Percentiles rank a stretch among this genome's conserved stretches.
These are phyloP conservation scores for Fragum fragum DNA, from an alignment of 2,888 invertebrate genomes.

Conservation along the genomic window DNA sequence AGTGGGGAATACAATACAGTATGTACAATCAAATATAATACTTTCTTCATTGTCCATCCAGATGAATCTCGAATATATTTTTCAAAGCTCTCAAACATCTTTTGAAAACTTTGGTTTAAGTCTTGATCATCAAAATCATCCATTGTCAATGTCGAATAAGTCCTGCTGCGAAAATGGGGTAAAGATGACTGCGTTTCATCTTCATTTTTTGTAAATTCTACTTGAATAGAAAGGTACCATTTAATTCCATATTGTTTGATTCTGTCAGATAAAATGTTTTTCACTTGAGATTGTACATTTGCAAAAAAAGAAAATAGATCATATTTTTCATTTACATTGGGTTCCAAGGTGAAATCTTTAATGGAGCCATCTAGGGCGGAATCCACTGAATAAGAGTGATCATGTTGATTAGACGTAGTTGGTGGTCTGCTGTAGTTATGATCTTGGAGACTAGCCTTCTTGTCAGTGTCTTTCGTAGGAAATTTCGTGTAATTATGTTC, in stretches of 20 bases:
- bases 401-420: not conserved
- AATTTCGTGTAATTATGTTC: not conserved
- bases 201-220: slow-evolving; percentile 43
- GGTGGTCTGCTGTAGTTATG: slow-evolving; percentile 1
- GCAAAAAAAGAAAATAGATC: slow-evolving; percentile 53
- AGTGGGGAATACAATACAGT: slow-evolving; percentile 58
- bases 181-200: slow-evolving; percentile 21
- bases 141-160: slow-evolving; percentile 31
- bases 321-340: slow-evolving; percentile 36
- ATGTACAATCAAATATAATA: slow-evolving; percentile 43
- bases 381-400: not conserved
- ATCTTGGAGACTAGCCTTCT: slow-evolving; percentile 10
- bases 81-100: slow-evolving; percentile 61
- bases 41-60: slow-evolving; percentile 58
- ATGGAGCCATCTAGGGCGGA: not conserved
- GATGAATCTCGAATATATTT: slow-evolving; percentile 64
- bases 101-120: slow-evolving; percentile 57
- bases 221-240: slow-evolving; percentile 55
- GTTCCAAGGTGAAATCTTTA: not conserved
- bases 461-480: not conserved
- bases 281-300: slow-evolving; percentile 27
- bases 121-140: slow-evolving; percentile 36
- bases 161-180: slow-evolving; percentile 42
- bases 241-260: slow-evolving; percentile 46
- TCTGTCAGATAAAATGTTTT: slow-evolving; percentile 30